A percentile compares a stretch with the other conserved stretches of the same genome.
phyloP scores from a whole-genome alignment of 2,113 vertebrate species.

The Corydoras sp. region DNA sequence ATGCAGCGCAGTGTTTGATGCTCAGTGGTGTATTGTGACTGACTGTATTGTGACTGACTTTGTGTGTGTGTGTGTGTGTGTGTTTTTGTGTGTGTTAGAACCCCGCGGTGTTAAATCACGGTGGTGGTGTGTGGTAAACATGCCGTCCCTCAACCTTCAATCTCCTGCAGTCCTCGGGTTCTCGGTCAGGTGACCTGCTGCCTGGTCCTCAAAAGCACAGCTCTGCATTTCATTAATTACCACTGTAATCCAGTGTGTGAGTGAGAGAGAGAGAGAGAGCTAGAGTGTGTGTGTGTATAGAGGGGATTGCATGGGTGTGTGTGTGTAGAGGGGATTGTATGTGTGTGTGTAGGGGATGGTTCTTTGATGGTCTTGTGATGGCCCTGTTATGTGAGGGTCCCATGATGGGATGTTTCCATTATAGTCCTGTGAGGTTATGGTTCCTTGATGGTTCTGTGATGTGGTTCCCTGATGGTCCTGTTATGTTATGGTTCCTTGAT shows the following conservation, averaged over 20 bases:
- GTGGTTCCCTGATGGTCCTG: no score
- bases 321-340: no score
- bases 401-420: no score
- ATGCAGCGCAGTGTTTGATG: conserved; percentile 4
- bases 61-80: no score
- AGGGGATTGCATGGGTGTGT: no score
- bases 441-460: no score
- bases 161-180: background rate
- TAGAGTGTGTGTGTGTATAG: background rate
- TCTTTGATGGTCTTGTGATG: background rate
- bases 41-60: no score
- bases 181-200: conserved; percentile 1
- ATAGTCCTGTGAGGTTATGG: no score
- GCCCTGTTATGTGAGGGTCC: background rate
- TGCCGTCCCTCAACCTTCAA: conserved; percentile 18
- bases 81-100: conserved; percentile 4
- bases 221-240: conserved; percentile 36
- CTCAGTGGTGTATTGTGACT: conserved; percentile 29
- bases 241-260: conserved; percentile 30
- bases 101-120: conserved; percentile 33
- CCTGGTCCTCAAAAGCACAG: conserved; percentile 20
- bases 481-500: no score
- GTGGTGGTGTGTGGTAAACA: conserved; percentile 9
- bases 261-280: background rate
- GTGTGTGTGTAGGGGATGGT: background rate